Percentiles rank a stretch among this genome's conserved stretches.
These are phyloP conservation scores for Thunnus thynnus DNA, from an alignment of 2,113 vertebrate species.

Conservation along the genomic window DNA sequence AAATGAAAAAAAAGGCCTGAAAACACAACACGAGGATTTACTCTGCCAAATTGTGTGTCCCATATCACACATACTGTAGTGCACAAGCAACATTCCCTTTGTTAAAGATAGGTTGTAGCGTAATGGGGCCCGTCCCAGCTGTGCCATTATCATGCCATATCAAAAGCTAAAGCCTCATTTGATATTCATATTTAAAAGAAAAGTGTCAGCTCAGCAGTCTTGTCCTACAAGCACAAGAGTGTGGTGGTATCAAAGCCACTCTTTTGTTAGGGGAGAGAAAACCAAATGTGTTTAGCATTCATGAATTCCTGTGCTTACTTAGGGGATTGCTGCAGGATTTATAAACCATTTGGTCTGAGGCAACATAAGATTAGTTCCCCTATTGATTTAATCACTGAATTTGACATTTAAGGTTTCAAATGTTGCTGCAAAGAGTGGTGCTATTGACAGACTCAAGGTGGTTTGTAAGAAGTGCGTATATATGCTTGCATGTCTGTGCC, in stretches of 20 bases:
- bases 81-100: constrained; percentile 16
- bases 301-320: constrained; percentile 71
- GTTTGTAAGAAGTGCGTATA: constrained; percentile 27
- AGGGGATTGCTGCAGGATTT: constrained; percentile 69
- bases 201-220: constrained; percentile 73
- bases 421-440: constrained; percentile 34
- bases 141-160: constrained; percentile 52
- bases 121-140: constrained; percentile 7
- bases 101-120: background rate
- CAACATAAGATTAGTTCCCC: constrained; percentile 67
- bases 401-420: constrained; percentile 68
- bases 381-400: constrained; percentile 67
- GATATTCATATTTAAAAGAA: constrained; percentile 73
- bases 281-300: constrained; percentile 69
- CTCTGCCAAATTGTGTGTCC: background rate
- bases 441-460: constrained; percentile 50
- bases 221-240: constrained; percentile 51
- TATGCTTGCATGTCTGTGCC: background rate
- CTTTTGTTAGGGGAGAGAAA: constrained; percentile 61
- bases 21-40: constrained; percentile 1
- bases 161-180: constrained; percentile 64
- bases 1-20: background rate
- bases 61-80: background rate
- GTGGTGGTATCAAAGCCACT: constrained; percentile 66
- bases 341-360: constrained; percentile 70